Conservation (phyloP, 2,113 vertebrate species). For the Salminus brasiliensis region DNA sequence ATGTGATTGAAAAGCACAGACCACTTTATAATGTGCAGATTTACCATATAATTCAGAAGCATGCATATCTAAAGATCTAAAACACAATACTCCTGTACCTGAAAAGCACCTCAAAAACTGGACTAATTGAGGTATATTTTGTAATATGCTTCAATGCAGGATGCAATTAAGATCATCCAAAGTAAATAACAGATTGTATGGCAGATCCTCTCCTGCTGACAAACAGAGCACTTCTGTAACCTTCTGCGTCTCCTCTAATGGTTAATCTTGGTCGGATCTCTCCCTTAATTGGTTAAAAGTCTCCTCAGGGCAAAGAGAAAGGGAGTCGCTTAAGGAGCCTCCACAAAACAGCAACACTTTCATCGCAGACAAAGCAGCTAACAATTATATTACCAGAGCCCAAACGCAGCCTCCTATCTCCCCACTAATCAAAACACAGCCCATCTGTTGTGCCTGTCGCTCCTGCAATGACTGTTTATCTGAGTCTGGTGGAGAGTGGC, state of each 20-base stretch:
- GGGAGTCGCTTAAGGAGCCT: slow-evolving; percentile 77
- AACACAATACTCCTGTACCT: neutral
- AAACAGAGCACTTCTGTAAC: slow-evolving; percentile 71
- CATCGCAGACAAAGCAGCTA: slow-evolving; percentile 79
- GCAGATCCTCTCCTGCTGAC: slow-evolving; percentile 72
- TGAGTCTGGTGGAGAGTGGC: slow-evolving; percentile 73
- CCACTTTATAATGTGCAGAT: neutral
- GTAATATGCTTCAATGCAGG: slow-evolving; percentile 16
- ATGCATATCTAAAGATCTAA: too few species aligned
- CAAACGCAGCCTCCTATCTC: slow-evolving; percentile 76
- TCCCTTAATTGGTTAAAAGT: slow-evolving; percentile 82
- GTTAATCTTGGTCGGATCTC: slow-evolving; percentile 79
- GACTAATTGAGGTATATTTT: too few species aligned
- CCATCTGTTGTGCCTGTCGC: slow-evolving; percentile 77
- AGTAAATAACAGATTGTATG: slow-evolving; percentile 70
- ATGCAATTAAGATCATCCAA: slow-evolving; percentile 54
- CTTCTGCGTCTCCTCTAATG: slow-evolving; percentile 73
- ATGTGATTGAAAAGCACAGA: neutral
- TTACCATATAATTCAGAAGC: neutral
- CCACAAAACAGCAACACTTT: slow-evolving; percentile 80
- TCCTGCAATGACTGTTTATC: slow-evolving; percentile 75
- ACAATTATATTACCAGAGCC: slow-evolving; percentile 81
- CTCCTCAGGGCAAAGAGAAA: slow-evolving; percentile 77
- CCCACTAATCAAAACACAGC: slow-evolving; percentile 77
- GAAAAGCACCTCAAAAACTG: neutral